Evolutionary conservation across 2,797 vertebrate genomes (phyloP).

Genomic region (Coranthus polyacanthus): DNA sequence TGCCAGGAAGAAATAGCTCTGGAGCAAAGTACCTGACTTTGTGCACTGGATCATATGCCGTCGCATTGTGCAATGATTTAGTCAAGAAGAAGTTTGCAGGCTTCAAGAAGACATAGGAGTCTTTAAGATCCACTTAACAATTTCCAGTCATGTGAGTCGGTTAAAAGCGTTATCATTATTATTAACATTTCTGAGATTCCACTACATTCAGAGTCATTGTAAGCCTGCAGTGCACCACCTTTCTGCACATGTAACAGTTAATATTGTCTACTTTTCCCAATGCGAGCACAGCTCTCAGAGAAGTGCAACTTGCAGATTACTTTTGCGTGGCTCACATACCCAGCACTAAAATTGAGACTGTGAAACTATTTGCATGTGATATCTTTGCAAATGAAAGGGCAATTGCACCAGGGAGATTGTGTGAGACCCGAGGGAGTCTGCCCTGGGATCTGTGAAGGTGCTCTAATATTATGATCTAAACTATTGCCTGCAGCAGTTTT

Average conservation of each 20-base stretch:
- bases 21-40: constrained; percentile 60
- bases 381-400: constrained; percentile 40
- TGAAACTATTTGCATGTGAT: constrained; percentile 55
- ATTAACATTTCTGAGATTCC: constrained; percentile 22
- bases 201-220: background rate
- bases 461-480: constrained; percentile 62
- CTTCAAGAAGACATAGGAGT: constrained; percentile 21
- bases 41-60: constrained; percentile 52
- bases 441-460: constrained; percentile 52
- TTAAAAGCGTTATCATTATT: constrained; percentile 33
- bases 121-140: constrained; percentile 23
- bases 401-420: constrained; percentile 47
- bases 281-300: background rate
- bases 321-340: constrained; percentile 3
- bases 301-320: constrained; percentile 15
- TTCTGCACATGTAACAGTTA: background rate
- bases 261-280: background rate
- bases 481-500: constrained; percentile 49
- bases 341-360: constrained; percentile 25
- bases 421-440: constrained; percentile 43
- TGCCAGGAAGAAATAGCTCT: constrained; percentile 61
- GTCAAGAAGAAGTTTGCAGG: constrained; percentile 39
- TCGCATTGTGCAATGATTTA: constrained; percentile 62
- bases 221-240: background rate
- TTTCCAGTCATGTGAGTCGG: constrained; percentile 21